phyloP scores from a whole-genome alignment of 2,888 invertebrate genomes.

The Coelopa pilipes region DNA sequence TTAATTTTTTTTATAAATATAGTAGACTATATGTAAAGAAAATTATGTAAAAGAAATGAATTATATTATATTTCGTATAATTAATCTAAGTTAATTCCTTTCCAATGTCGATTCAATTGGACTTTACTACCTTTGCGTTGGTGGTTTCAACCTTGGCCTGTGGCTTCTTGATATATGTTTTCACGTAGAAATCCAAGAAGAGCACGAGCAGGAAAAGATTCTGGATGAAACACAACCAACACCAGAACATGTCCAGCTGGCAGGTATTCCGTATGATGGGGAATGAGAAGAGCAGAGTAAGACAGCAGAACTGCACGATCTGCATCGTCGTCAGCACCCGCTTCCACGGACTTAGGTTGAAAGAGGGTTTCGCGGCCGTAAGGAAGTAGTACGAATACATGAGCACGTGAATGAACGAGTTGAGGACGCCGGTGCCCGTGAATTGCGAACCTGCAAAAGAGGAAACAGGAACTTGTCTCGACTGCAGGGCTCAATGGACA shows the following conservation, averaged over 20 bases:
- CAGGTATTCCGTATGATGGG: conserved; percentile 47
- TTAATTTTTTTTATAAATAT: no score
- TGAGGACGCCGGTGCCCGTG: conserved; percentile 75
- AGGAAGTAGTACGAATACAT: conserved; percentile 84
- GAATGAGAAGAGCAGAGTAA: conserved; percentile 69
- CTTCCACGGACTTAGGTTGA: conserved; percentile 80
- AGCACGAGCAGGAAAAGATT: conserved; percentile 51
- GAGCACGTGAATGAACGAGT: conserved; percentile 78
- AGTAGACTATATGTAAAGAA: no score
- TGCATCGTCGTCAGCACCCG: conserved; percentile 84
- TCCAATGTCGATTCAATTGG: no score
- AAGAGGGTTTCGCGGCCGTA: conserved; percentile 72
- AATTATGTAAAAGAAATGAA: no score
- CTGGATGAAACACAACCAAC: conserved; percentile 42
- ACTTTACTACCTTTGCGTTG: background rate
- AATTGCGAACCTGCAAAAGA: conserved; percentile 72
- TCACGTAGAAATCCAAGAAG: conserved; percentile 54
- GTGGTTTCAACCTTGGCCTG: background rate
- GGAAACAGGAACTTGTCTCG: no score
- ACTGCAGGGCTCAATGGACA: no score
- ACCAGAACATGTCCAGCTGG: conserved; percentile 30
- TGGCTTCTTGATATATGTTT: conserved; percentile 46
- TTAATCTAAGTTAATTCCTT: no score
- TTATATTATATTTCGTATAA: no score
- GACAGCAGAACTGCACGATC: conserved; percentile 75